Base-by-base conservation (phyloP, 2,797 vertebrate genomes). In the Falco berigora region DNA sequence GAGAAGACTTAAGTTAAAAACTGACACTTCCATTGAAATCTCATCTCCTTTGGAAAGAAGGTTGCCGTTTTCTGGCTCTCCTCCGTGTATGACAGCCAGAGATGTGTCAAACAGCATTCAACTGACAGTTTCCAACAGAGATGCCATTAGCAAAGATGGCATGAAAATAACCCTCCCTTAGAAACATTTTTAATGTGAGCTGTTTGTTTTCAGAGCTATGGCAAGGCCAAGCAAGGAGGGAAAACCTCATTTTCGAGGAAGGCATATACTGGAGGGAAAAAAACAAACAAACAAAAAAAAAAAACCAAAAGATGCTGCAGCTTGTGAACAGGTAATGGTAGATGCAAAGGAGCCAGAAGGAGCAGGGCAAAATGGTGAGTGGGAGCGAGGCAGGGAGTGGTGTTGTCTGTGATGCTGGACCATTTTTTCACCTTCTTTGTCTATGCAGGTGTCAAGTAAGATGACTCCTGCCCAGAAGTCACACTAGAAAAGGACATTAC, bases 1-100 rank as follows among this genome's bases (percentile, higher is more conserved):
- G 96, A 97, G 95, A 95, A 96, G 96, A 97, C 96, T 97, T 97
- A 90, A 97, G 94, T 97, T 97, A 97, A 97, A 97, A 98, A 95
- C 97, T 97, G 97, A 97, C 97, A 97, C 96, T 97, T 97, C 94
- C 96, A 96, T 96, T 97, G 97, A 97, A 97, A 97, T 96, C 97
- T 95, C 96, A 97, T 98, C 97, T 97, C 95, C 86, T 96, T 86
- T 97, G 96, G 97, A 91, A 97, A 95, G 95, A 97, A 96, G 95
- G 96, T 94, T 96, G 93, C 90, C 83, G 1, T 92, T 97, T 97
- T 97, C 96, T 98, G 96, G 97, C 97, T 96, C 81, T 94, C 94
- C 93, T 88, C 74, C 2, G 24, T 14, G 10, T 95, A 87, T 94
- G 95, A 96, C 94, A 96, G 94, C 95, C 97, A 97, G 96, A 97